Conservation (phyloP, 2,888 invertebrate species). For the Sarcophaga carnaria region DNA sequence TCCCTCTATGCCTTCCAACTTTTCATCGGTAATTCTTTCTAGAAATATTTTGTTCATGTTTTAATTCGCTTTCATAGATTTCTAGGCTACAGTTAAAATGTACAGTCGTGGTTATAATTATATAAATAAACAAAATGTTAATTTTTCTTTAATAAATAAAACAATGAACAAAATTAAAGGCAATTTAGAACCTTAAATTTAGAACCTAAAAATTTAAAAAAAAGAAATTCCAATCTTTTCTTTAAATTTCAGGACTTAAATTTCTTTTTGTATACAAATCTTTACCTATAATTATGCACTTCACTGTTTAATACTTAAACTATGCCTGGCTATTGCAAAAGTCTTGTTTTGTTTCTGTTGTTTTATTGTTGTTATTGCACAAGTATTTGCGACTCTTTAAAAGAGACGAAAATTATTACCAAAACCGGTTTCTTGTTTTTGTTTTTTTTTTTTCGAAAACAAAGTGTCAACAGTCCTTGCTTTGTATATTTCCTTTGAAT, state of each 20-base stretch:
- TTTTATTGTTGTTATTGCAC: neutral
- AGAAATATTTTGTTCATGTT: neutral
- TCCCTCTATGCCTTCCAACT: neutral
- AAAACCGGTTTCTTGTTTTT: constrained; percentile 41
- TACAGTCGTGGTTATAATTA: neutral
- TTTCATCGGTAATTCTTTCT: neutral
- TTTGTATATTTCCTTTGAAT: neutral
- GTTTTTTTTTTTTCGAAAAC: constrained; percentile 41
- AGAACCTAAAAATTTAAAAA: too few relatives aligned
- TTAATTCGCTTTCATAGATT: neutral
- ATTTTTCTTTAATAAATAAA: neutral
- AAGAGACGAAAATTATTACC: constrained; percentile 57
- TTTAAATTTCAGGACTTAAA: too few relatives aligned
- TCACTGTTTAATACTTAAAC: neutral
- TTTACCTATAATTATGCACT: neutral
- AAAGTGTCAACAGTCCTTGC: constrained; percentile 58
- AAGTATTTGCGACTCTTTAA: neutral
- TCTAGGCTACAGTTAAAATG: neutral
- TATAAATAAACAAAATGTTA: neutral
- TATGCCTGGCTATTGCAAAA: too few relatives aligned
- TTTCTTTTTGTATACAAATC: too few relatives aligned
- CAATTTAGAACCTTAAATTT: too few relatives aligned
- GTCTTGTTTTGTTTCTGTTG: neutral
- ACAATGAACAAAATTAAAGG: too few relatives aligned
- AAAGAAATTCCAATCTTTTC: too few relatives aligned